phyloP scores from a whole-genome alignment of 2,888 invertebrate genomes.

The Phytoseiulus persimilis region DNA sequence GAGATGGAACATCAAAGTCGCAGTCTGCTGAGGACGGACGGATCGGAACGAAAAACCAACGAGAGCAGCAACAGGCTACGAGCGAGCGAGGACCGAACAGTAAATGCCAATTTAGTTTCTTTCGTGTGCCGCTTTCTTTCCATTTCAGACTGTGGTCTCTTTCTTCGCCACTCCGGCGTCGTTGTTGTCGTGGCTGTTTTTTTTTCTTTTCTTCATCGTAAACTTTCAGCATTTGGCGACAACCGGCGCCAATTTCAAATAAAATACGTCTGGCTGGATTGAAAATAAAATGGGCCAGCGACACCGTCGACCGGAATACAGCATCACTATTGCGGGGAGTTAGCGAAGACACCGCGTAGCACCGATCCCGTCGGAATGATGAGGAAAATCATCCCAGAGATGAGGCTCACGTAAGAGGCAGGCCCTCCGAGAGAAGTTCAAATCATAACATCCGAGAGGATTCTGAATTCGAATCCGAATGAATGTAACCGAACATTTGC shows the following conservation, averaged over 20 bases:
- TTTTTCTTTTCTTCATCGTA: background rate
- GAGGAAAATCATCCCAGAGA: too few species aligned
- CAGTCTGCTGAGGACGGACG: background rate
- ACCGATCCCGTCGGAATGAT: too few species aligned
- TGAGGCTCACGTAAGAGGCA: too few species aligned
- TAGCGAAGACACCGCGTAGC: background rate
- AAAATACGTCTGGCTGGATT: background rate
- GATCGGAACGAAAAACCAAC: background rate
- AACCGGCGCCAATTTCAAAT: constrained; percentile 38
- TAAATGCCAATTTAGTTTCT: background rate
- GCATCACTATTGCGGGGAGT: background rate
- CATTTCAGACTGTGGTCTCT: background rate
- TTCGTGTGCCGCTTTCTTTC: background rate
- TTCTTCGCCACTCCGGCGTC: background rate
- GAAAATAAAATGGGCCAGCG: constrained; percentile 14
- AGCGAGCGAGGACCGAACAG: background rate
- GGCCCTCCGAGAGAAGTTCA: too few species aligned
- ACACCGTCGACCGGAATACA: background rate
- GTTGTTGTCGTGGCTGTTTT: background rate
- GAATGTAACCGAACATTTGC: too few species aligned
- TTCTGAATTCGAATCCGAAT: too few species aligned
- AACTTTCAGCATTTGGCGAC: constrained; percentile 12
- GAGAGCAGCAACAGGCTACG: background rate
- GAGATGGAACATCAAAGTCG: background rate
- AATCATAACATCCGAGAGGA: too few species aligned